phyloP scores from a whole-genome alignment of 1,140 invertebrate species.

The Arion vulgaris region DNA sequence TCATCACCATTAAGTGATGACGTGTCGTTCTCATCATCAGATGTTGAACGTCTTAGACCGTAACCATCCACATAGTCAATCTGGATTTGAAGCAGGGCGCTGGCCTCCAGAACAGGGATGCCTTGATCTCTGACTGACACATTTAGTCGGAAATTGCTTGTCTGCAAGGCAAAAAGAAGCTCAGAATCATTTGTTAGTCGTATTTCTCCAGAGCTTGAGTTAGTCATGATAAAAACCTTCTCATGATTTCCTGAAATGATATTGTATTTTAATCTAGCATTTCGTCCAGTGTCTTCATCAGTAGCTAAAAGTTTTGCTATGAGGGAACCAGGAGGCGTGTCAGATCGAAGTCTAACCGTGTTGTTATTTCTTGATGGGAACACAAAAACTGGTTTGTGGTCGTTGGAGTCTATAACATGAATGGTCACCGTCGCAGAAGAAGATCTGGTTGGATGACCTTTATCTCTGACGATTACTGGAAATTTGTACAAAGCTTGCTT shows the following conservation, averaged over 20 bases:
- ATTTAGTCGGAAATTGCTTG: slow-evolving; percentile 80
- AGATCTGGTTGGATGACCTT: slow-evolving; percentile 89
- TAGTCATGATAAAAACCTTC: slow-evolving; percentile 81
- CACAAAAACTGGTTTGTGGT: slow-evolving; percentile 71
- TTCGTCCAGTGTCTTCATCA: slow-evolving; percentile 76
- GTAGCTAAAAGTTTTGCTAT: slow-evolving; percentile 59
- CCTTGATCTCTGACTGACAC: slow-evolving; percentile 71
- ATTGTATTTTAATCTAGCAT: slow-evolving; percentile 78
- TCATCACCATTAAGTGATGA: slow-evolving; percentile 48
- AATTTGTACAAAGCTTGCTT: slow-evolving; percentile 84
- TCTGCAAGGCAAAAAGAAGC: slow-evolving; percentile 84
- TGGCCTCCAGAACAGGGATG: slow-evolving; percentile 56
- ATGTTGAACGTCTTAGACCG: not conserved
- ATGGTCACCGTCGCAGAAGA: slow-evolving; percentile 85
- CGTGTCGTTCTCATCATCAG: slow-evolving; percentile 25
- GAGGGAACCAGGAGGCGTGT: slow-evolving; percentile 87
- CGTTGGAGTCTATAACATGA: slow-evolving; percentile 87
- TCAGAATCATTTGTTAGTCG: slow-evolving; percentile 86
- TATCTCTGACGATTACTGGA: slow-evolving; percentile 89
- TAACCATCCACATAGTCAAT: slow-evolving; percentile 30
- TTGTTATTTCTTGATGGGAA: slow-evolving; percentile 63
- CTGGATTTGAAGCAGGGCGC: slow-evolving; percentile 36
- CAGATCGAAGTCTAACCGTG: slow-evolving; percentile 89
- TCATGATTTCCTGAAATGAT: slow-evolving; percentile 85
- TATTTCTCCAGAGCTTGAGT: slow-evolving; percentile 81